A percentile compares a stretch with the other conserved stretches of the same genome.
phyloP scores from a whole-genome alignment of 1,140 invertebrate genomes.

The Lithobius niger region DNA sequence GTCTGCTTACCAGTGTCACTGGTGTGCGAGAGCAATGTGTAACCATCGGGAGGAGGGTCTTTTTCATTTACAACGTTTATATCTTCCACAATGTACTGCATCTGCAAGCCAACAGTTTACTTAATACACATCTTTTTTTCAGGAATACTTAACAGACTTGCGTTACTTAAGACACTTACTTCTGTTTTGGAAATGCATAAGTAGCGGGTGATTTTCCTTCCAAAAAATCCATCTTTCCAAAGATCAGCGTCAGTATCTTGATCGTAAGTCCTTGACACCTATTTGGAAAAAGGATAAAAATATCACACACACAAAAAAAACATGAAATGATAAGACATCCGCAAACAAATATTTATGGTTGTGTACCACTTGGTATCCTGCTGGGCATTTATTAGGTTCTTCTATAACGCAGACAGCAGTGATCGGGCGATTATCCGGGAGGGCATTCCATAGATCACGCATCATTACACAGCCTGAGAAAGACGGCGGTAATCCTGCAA shows the following conservation, averaged over 20 bases:
- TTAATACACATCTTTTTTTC: not conserved
- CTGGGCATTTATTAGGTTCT: conserved; percentile 58
- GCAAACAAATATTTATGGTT: conserved; percentile 32
- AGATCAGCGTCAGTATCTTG: conserved; percentile 63
- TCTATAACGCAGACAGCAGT: conserved; percentile 64
- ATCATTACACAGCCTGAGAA: conserved; percentile 11
- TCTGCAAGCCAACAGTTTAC: conserved; percentile 15
- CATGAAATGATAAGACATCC: not conserved
- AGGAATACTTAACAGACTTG: not conserved
- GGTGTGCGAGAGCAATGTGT: conserved; percentile 58
- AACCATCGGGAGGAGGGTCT: conserved; percentile 61
- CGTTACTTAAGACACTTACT: conserved; percentile 13
- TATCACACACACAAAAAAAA: not conserved
- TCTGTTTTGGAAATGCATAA: conserved; percentile 77
- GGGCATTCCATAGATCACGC: conserved; percentile 20
- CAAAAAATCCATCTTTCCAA: conserved; percentile 68
- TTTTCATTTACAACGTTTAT: conserved; percentile 60
- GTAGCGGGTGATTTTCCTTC: conserved; percentile 63
- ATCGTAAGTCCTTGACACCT: conserved; percentile 64
- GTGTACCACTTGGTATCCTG: conserved; percentile 68
- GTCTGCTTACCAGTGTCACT: conserved; percentile 52
- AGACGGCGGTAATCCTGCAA: too few species aligned
- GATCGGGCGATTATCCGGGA: conserved; percentile 66
- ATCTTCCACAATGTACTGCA: conserved; percentile 38
- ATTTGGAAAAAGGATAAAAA: conserved; percentile 10